Conservation (phyloP, 2,888 invertebrate genomes). For the Branchipolynoe longqiensis region DNA sequence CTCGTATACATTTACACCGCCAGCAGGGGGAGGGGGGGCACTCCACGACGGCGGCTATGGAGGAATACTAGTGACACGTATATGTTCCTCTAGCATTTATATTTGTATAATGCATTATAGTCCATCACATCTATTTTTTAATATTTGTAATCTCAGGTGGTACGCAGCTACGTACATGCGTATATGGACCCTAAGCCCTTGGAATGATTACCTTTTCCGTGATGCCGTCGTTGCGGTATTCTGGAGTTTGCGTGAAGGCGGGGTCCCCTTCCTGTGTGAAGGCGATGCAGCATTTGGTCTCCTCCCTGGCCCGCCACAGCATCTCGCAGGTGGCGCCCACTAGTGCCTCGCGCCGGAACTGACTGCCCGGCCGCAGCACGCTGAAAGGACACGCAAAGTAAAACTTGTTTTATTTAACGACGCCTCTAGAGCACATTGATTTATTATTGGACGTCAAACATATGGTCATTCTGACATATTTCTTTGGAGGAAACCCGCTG, state of each 20-base stretch:
- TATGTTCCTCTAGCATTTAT: no score
- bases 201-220: slow-evolving; percentile 48
- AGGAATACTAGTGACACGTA: no score
- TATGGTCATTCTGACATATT: no score
- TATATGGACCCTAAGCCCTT: background rate
- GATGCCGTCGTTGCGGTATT: slow-evolving; percentile 1
- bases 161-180: background rate
- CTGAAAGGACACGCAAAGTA: background rate
- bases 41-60: no score
- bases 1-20: background rate
- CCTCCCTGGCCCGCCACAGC: slow-evolving; percentile 51
- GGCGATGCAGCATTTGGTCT: slow-evolving; percentile 7
- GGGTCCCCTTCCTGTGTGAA: slow-evolving; percentile 31
- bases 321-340: slow-evolving; percentile 37
- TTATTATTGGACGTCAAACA: no score
- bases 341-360: slow-evolving; percentile 4
- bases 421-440: no score
- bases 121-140: background rate
- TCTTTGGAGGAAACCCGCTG: no score
- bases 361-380: slow-evolving; percentile 36
- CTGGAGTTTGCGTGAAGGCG: background rate
- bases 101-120: no score
- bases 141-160: background rate
- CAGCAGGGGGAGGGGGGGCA: no score
- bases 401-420: no score